Conservation (phyloP, 64 coral and sea anemone species). For the Catalaphyllia jardinei region DNA sequence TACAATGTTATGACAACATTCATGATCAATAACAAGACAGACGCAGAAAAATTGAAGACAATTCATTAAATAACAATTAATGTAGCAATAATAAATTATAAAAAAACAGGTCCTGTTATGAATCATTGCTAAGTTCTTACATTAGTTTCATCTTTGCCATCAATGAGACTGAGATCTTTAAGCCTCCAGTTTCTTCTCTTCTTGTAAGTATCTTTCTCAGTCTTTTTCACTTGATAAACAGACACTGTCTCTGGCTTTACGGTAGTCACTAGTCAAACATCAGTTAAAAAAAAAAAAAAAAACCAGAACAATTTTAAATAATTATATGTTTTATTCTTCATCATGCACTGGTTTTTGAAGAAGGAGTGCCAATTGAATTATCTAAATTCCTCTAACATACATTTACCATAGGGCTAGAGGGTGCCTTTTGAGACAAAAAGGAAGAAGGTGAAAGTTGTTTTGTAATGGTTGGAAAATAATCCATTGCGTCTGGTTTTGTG, state of each 20-base stretch:
- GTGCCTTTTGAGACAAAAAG: too few relatives aligned
- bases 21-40: too few relatives aligned
- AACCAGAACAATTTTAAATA: neutral
- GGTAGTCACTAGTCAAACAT: constrained; percentile 64
- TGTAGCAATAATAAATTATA: neutral
- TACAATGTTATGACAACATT: too few relatives aligned
- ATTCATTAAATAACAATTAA: neutral
- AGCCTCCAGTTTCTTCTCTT: constrained; percentile 93
- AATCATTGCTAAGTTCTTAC: constrained; percentile 17
- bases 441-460: too few relatives aligned
- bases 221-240: constrained; percentile 99
- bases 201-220: constrained; percentile 96
- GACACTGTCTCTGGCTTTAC: constrained; percentile 94
- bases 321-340: too few relatives aligned
- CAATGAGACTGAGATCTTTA: constrained; percentile 87
- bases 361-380: too few relatives aligned
- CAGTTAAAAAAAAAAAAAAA: neutral
- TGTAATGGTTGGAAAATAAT: too few relatives aligned
- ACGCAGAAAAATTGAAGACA: too few relatives aligned
- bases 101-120: neutral
- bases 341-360: too few relatives aligned
- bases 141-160: constrained; percentile 94
- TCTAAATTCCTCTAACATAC: too few relatives aligned
- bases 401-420: too few relatives aligned
- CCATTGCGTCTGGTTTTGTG: too few relatives aligned